These are phyloP conservation scores for Drosophila histrio DNA, from an alignment of 2,888 invertebrate genomes.

Conservation along the genomic window DNA sequence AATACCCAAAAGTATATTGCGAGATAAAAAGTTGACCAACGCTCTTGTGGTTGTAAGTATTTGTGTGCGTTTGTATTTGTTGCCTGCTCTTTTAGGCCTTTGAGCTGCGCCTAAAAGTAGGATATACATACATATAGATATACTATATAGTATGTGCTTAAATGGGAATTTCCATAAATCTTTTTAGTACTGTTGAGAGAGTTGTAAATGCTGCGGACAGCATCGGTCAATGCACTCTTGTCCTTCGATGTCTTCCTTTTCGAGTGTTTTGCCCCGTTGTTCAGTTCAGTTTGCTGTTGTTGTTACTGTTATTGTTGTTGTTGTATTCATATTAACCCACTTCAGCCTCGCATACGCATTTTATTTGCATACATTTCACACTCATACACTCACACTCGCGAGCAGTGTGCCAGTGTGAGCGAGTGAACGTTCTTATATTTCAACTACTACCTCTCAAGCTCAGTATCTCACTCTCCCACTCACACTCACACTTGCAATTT, in stretches of 20 bases:
- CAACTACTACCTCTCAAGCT: conserved; percentile 33
- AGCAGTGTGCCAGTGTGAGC: conserved; percentile 3
- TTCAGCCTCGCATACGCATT: conserved; percentile 75
- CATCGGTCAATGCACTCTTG: conserved; percentile 62
- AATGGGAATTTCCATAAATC: conserved; percentile 37
- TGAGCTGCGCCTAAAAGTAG: conserved; percentile 5
- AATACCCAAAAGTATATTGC: conserved; percentile 1
- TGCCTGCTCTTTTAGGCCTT: background rate
- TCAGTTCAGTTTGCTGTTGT: conserved; percentile 15
- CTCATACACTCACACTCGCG: conserved; percentile 13
- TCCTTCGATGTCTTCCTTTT: conserved; percentile 71
- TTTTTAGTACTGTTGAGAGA: conserved; percentile 27
- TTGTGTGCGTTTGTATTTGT: background rate
- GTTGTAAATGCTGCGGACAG: conserved; percentile 6
- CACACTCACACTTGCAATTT: conserved; percentile 1
- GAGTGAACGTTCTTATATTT: conserved; percentile 6
- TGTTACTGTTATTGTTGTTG: conserved; percentile 35
- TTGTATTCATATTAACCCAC: conserved; percentile 77
- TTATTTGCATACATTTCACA: conserved; percentile 74
- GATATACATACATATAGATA: background rate
- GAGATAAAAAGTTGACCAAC: conserved; percentile 32
- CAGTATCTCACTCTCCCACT: conserved; percentile 6
- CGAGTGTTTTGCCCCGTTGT: conserved; percentile 51
- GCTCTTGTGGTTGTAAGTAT: background rate
- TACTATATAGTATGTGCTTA: background rate